Conservation (phyloP, 2,113 vertebrate species). For the Prinia subflava region DNA sequence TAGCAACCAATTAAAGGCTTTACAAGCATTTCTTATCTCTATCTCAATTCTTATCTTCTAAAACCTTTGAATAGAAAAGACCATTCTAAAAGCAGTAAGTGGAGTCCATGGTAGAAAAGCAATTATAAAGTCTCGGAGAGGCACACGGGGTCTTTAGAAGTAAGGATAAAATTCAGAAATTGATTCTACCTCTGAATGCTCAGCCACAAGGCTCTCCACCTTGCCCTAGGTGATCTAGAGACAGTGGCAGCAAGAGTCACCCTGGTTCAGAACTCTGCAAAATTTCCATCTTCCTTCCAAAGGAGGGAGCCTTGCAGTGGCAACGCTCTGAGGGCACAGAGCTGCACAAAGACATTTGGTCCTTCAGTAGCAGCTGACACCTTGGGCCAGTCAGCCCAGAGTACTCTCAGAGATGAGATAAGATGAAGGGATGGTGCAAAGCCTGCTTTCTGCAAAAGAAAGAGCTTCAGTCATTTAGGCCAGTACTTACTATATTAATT, state of each 20-base stretch:
- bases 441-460: not conserved
- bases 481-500: not conserved
- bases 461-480: not conserved
- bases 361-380: not conserved
- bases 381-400: not conserved
- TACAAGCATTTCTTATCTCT: conserved; percentile 17
- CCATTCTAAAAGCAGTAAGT: not conserved
- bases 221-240: not conserved
- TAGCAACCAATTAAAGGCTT: conserved; percentile 27
- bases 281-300: not conserved
- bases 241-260: not conserved
- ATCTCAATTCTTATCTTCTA: conserved; percentile 23
- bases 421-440: not conserved
- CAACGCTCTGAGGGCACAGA: not conserved
- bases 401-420: not conserved
- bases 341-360: not conserved
- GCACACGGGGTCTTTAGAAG: not conserved
- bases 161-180: not conserved
- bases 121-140: conserved; percentile 1
- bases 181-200: not conserved
- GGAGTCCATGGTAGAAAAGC: not conserved
- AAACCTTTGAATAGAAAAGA: conserved; percentile 26
- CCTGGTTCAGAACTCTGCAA: not conserved
- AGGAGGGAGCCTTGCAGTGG: not conserved
- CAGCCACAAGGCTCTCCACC: not conserved